Conservation (phyloP, 2,797 vertebrate species). For the Malurus splendens region DNA sequence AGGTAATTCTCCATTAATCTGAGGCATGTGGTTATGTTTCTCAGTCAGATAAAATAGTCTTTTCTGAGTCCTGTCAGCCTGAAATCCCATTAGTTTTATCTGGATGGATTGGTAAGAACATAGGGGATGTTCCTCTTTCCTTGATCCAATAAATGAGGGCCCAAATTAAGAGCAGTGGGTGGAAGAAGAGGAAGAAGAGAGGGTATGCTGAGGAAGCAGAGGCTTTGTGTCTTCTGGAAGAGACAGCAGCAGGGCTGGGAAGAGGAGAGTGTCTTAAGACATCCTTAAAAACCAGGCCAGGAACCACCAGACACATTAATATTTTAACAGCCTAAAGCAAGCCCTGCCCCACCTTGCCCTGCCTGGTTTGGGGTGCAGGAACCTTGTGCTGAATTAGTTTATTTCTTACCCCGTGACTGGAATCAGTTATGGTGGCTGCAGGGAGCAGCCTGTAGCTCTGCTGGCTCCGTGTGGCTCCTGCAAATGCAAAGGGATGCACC, state of each 20-base stretch:
- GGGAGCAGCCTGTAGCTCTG: neutral
- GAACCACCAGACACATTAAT: neutral
- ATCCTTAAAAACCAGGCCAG: neutral
- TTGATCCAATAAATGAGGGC: neutral
- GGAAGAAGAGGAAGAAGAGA: neutral
- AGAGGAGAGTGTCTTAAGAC: neutral
- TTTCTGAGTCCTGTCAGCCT: neutral
- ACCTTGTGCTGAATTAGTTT: neutral
- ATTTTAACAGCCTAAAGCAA: neutral
- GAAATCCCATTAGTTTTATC: conserved; percentile 27
- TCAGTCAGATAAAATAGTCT: neutral
- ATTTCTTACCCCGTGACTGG: neutral
- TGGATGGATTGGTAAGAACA: neutral
- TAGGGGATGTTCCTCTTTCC: neutral
- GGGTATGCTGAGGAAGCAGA: neutral
- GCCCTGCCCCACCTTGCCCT: neutral
- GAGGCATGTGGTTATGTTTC: neutral
- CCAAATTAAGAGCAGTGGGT: neutral
- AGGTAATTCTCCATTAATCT: conserved; percentile 33
- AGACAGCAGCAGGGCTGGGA: neutral
- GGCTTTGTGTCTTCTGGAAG: neutral
- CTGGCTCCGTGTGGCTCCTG: neutral
- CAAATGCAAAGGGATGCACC: neutral
- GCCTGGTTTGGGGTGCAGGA: neutral
- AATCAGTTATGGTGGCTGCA: neutral